These are phyloP conservation scores for Mythimna impura DNA, from an alignment of 2,888 invertebrate genomes.

Conservation along the genomic window DNA sequence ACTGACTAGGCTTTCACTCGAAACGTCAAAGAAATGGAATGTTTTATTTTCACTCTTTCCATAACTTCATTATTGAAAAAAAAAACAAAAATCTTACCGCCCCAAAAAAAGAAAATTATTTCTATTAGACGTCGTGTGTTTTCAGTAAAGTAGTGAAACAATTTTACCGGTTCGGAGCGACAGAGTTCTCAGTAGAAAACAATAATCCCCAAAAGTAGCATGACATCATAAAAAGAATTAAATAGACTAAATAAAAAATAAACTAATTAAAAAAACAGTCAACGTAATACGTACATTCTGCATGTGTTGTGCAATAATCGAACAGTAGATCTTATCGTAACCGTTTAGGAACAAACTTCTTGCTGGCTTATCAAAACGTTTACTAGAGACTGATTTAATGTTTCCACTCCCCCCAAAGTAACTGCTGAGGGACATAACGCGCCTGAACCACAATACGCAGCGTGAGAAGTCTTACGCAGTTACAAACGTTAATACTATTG, in stretches of 20 bases:
- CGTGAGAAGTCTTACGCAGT: conserved; percentile 46
- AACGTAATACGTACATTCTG: conserved; percentile 87
- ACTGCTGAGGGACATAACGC: conserved; percentile 29
- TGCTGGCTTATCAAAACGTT: conserved; percentile 80
- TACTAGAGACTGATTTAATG: conserved; percentile 82
- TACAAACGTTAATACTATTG: conserved; percentile 64
- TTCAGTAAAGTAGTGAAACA: conserved; percentile 48
- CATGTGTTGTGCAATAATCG: conserved; percentile 89
- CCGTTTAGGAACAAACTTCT: conserved; percentile 80
- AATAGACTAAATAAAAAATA: conserved; percentile 68
- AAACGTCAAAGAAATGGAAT: conserved; percentile 42
- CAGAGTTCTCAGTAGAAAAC: conserved; percentile 74
- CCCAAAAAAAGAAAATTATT: conserved; percentile 41
- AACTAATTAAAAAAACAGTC: conserved; percentile 66
- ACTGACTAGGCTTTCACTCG: conserved; percentile 59
- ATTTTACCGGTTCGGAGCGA: conserved; percentile 69
- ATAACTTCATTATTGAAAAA: conserved; percentile 21
- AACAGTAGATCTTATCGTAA: conserved; percentile 81
- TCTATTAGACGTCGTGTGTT: conserved; percentile 48
- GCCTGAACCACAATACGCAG: conserved; percentile 14
- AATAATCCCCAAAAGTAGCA: conserved; percentile 68
- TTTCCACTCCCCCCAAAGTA: conserved; percentile 58
- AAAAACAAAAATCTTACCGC: conserved; percentile 30
- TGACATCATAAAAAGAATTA: conserved; percentile 69
- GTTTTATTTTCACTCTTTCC: conserved; percentile 29